Evolutionary conservation across 2,797 vertebrate species (phyloP).

Genomic region (Sylvia borin): DNA sequence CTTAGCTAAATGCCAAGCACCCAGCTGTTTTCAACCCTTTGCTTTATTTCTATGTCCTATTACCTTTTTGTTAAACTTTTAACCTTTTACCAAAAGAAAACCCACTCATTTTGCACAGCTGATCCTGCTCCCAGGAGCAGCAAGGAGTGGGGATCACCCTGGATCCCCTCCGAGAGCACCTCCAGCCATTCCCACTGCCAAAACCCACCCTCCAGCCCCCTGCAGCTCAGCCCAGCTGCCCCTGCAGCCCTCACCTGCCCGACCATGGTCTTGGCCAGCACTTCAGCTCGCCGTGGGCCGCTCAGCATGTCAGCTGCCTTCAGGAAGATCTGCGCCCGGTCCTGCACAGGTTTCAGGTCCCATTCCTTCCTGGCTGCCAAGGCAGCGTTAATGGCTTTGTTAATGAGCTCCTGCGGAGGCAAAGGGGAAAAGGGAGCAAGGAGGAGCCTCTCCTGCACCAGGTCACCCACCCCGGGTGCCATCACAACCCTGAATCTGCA

Average conservation of each 20-base stretch:
- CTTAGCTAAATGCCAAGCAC: too few species aligned
- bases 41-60: not conserved
- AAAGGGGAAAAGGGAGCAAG: not conserved
- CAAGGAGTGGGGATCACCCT: not conserved
- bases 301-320: slow-evolving; percentile 90
- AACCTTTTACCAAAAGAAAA: not conserved
- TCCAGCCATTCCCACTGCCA: not conserved
- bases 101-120: too few species aligned
- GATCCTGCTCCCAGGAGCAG: not conserved
- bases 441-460: not conserved
- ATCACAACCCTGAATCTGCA: not conserved
- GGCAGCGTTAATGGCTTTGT: slow-evolving; percentile 87
- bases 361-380: slow-evolving; percentile 87
- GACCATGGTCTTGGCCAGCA: slow-evolving; percentile 95
- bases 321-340: slow-evolving; percentile 90
- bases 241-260: slow-evolving; percentile 82
- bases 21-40: not conserved
- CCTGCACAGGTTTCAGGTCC: slow-evolving; percentile 89
- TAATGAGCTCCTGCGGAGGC: slow-evolving; percentile 83
- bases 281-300: slow-evolving; percentile 84
- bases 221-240: not conserved
- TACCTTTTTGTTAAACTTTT: not conserved
- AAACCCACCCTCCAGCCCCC: not conserved
- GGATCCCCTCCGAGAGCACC: accelerated
- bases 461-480: not conserved